A percentile compares a stretch with the other conserved stretches of the same genome.
Conservation (phyloP, 2,113 vertebrate species). For the Trematomus loennbergii region DNA sequence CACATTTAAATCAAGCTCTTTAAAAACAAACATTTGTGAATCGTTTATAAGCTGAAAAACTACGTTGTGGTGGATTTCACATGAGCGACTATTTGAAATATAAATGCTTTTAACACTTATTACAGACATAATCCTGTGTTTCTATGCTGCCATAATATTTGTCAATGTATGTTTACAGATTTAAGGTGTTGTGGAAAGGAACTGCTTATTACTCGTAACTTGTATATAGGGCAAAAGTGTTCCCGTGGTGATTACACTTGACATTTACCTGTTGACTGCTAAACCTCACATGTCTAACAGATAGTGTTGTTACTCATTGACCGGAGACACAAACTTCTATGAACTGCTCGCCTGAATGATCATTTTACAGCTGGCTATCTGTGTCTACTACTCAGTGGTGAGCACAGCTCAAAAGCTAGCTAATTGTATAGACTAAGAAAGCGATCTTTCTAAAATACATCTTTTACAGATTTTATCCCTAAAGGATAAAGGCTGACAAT, state of each 20-base stretch:
- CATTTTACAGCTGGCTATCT: constrained; percentile 44
- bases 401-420: constrained; percentile 22
- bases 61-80: not conserved
- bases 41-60: not conserved
- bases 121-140: too few relatives aligned
- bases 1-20: too few relatives aligned
- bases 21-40: too few relatives aligned
- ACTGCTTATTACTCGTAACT: constrained; percentile 21
- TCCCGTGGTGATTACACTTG: constrained; percentile 62
- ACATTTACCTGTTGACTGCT: constrained; percentile 66
- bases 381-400: constrained; percentile 38
- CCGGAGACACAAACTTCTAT: constrained; percentile 57
- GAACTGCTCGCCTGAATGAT: constrained; percentile 27
- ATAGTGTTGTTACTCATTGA: constrained; percentile 78
- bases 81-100: not conserved
- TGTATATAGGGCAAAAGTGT: constrained; percentile 68
- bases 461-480: constrained; percentile 16
- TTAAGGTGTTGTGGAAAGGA: not conserved
- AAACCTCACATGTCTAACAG: constrained; percentile 54
- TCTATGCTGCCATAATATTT: not conserved
- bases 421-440: not conserved
- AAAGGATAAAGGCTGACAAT: constrained; percentile 53
- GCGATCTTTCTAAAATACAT: constrained; percentile 12
- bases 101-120: too few relatives aligned
- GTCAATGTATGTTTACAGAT: not conserved